Evolutionary conservation across 1,140 invertebrate genomes (phyloP), one percentile per base, ranked within the genome.

Genomic region (Idris sp.): DNA sequence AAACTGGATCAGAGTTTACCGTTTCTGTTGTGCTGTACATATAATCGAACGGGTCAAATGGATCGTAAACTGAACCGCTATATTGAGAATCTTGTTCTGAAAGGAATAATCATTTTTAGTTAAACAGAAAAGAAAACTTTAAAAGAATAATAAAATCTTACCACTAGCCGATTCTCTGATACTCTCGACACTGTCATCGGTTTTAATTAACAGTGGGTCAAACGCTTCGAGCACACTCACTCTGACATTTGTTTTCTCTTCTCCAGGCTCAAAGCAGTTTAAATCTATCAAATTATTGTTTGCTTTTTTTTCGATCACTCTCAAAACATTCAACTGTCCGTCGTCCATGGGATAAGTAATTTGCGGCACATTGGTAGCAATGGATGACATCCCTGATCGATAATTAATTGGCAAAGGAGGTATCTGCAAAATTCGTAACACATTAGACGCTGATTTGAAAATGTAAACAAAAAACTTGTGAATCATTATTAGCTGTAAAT

Each of bases 41-140:
- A 74, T 94, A 96, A 84, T 96, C 94, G 72, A 95, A 91, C 2
- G 94, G 94, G 86, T 96, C 94, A 81, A 94, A 95, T 56, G 93
- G 92, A 76, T 95, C 93, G 78, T 96, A 96, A 46, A 95, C 92
- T 56, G 92, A 94, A 49, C 90, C 90, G 35, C 89, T 89, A 71
- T 90, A 88, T 59, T 92, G 89, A 49, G 91, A 92, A 18, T 88
- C 86, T 5, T 79, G 79, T 69, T 87, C 84, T 85, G 61, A n/a
- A n/a, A n/a, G n/a, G n/a, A n/a, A n/a, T 7, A 26, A 6, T 30
- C 11, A 19, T 56, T 49, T n/a, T n/a, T n/a, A n/a, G n/a, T n/a
- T n/a, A 38, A 38, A 53, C 19, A 22, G 6, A 22, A 22, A 22
- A 22, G 19, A 22, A 6, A 22, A 22, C 19, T 2, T 22, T 43